Conservation (phyloP, 2,888 invertebrate species). For the Hirtodrosophila trivittata region DNA sequence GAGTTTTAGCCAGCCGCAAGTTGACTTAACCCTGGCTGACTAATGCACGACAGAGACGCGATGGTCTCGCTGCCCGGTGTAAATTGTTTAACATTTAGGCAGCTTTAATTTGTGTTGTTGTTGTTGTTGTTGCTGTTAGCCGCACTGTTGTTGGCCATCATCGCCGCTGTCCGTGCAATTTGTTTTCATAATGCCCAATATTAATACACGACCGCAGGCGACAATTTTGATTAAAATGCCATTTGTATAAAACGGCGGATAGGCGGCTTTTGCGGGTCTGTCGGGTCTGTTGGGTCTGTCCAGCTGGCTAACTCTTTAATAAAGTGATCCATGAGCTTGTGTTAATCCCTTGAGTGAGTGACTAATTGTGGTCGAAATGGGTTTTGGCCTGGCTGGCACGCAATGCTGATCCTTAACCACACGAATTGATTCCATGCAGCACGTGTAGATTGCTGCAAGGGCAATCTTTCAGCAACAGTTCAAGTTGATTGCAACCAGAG, state of each 20-base stretch:
- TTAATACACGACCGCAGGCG: conserved; percentile 67
- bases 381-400: conserved; percentile 25
- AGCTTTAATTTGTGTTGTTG: conserved; percentile 62
- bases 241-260: conserved; percentile 47
- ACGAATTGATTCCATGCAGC: conserved; percentile 36
- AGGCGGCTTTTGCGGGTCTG: not conserved
- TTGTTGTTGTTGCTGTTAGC: conserved; percentile 9
- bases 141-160: conserved; percentile 54
- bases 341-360: conserved; percentile 55
- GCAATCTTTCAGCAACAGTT: conserved; percentile 52
- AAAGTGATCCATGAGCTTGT: conserved; percentile 55
- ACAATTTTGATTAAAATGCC: conserved; percentile 79
- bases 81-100: conserved; percentile 80
- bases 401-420: conserved; percentile 16
- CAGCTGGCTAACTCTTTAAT: conserved; percentile 39
- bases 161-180: conserved; percentile 62
- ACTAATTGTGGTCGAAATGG: conserved; percentile 60
- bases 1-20: conserved; percentile 39
- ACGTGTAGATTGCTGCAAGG: conserved; percentile 59
- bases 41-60: conserved; percentile 51
- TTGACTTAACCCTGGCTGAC: conserved; percentile 57
- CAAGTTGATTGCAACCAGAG: conserved; percentile 65
- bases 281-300: not conserved
- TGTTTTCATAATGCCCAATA: conserved; percentile 72
- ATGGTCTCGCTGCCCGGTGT: conserved; percentile 51